Conservation (phyloP, 2,888 invertebrate genomes). For the Papilio protenor region DNA sequence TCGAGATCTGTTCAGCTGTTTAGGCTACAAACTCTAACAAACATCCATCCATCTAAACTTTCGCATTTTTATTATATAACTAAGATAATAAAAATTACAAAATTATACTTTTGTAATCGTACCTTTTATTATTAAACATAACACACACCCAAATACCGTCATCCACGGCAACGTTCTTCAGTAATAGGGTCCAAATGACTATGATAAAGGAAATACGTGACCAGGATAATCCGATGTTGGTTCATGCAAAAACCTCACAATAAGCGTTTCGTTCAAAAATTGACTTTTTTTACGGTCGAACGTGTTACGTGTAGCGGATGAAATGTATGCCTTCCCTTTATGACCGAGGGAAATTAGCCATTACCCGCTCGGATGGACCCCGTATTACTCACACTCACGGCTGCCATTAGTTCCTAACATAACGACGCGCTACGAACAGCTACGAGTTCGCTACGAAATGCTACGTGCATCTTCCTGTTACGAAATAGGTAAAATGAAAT, state of each 20-base stretch:
- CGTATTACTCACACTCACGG: slow-evolving; percentile 40
- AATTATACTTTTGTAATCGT: neutral
- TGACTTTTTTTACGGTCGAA: slow-evolving; percentile 40
- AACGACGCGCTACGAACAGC: slow-evolving; percentile 26
- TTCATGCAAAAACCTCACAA: slow-evolving; percentile 42
- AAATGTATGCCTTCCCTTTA: slow-evolving; percentile 43
- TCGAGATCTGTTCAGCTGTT: no score
- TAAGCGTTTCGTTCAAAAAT: slow-evolving; percentile 40
- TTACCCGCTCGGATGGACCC: slow-evolving; percentile 41
- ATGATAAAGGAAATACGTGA: slow-evolving; percentile 42
- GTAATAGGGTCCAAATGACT: slow-evolving; percentile 33
- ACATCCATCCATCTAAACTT: no score
- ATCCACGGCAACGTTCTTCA: slow-evolving; percentile 19
- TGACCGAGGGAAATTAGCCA: slow-evolving; percentile 41
- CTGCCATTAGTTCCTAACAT: slow-evolving; percentile 37
- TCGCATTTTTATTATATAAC: no score
- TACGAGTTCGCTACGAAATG: slow-evolving; percentile 3
- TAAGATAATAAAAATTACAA: no score
- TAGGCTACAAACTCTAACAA: no score
- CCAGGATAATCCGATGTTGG: slow-evolving; percentile 26
- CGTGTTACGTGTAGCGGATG: slow-evolving; percentile 40
- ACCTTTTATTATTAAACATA: neutral
- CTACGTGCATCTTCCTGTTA: neutral
- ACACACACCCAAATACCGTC: slow-evolving; percentile 8
- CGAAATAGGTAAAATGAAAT: neutral